Evolutionary conservation across 2,797 vertebrate species (phyloP).

Genomic region (Thunnus albacares): DNA sequence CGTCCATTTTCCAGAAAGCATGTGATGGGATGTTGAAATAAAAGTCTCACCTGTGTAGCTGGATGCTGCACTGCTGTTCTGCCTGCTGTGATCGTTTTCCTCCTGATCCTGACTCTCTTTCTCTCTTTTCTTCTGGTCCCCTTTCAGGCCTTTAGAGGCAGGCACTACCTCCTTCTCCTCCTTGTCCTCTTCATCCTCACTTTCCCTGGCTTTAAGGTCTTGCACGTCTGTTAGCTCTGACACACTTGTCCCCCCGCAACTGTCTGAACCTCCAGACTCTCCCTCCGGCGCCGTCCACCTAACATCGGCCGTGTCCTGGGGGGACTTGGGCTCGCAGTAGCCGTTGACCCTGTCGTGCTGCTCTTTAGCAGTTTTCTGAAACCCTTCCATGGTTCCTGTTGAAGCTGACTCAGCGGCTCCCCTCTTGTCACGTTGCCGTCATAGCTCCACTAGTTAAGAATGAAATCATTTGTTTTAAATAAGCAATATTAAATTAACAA

Average conservation of each 20-base stretch:
- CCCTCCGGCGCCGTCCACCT: constrained; percentile 70
- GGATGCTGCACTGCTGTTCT: constrained; percentile 84
- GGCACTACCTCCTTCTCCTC: constrained; percentile 57
- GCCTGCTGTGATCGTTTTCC: constrained; percentile 72
- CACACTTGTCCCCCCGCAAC: constrained; percentile 70
- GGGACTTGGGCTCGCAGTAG: constrained; percentile 67
- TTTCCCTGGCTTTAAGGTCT: constrained; percentile 73
- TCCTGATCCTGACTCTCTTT: constrained; percentile 81
- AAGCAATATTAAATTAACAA: background rate
- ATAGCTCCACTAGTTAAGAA: constrained; percentile 67
- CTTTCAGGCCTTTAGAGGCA: constrained; percentile 52
- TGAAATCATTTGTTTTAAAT: constrained; percentile 19
- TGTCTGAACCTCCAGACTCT: constrained; percentile 79
- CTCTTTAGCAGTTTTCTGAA: constrained; percentile 71
- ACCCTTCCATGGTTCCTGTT: constrained; percentile 84
- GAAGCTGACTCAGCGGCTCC: constrained; percentile 79
- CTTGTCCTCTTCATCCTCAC: constrained; percentile 70
- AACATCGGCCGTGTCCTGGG: constrained; percentile 65
- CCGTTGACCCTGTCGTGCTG: constrained; percentile 72
- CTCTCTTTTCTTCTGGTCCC: constrained; percentile 85
- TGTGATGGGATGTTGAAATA: background rate
- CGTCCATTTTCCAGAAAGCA: background rate
- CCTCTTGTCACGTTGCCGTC: constrained; percentile 83
- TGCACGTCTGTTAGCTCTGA: constrained; percentile 75
- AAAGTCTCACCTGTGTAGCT: constrained; percentile 89